Base-by-base conservation (phyloP, 30 jellyfish, hydroid and myxozoan species). In the Clytia hemisphaerica region DNA sequence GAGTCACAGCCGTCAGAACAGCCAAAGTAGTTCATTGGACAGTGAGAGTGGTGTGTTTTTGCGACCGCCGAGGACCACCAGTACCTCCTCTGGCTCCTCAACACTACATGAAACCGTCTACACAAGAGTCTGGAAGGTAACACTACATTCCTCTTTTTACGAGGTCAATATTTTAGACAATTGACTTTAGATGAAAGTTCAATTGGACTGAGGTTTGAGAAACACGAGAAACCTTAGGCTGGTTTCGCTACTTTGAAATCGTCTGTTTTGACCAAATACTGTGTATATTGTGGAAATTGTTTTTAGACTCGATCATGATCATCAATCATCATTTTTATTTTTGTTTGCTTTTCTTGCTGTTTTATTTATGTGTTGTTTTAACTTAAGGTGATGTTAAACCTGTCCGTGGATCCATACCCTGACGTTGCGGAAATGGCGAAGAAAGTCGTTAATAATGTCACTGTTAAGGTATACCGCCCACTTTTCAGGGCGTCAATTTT, bases 41-140 rank as follows among this genome's bases (percentile, higher is more conserved):
- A 85, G 95, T 64, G 88, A 73, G 45, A 60, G 80, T 26, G 66
- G 85, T 45, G 91, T 69, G 12, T 82, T 93, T 95, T 30, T 65
- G 73, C 85, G 78, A 12, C 82, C 90, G 37, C 73, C 73, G 36
- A 38, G 91, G 19, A 46, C 84, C 16, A 29, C 80, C 10, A 70
- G 90, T 21, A 63, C 85, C 22, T 51, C 78, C 6, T 79, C 94
- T 4, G 68, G 93, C 1, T 69, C 85, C 10, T 45, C 91, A 14
- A 49, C 96, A 3, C 91, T 89, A 34, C 92, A 76, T 54, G 98
- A 89, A 48, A 89, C 93, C 55, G 98, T 89, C 18, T 89, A 78
- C 78, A 89, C 93, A 0, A 77, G 92, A 63, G 98, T 89, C 35
- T 89, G 95, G 95, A 80, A 82, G 93, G 98, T 89, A 79, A 6